Evolutionary conservation across 2,113 vertebrate genomes (phyloP).

Genomic region (Oxyruncus cristatus): DNA sequence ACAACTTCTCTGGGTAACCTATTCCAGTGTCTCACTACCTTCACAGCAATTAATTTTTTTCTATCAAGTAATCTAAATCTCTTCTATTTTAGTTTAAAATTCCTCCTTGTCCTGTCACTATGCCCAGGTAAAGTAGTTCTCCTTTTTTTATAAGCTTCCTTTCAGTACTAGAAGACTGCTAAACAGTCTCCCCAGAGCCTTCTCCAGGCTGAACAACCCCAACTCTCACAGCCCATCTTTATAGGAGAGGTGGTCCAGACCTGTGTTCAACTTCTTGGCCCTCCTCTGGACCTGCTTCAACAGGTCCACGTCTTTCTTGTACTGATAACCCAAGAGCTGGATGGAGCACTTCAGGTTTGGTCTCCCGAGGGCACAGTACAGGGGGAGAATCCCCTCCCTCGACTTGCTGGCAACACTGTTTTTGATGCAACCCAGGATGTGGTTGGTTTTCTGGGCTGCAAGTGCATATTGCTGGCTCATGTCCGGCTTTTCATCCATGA

Average conservation of each 20-base stretch:
- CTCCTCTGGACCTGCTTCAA: neutral
- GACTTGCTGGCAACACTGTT: rapidly evolving
- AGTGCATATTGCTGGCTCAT: rapidly evolving
- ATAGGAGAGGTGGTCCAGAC: neutral
- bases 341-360: rapidly evolving
- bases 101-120: neutral
- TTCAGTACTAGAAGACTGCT: neutral
- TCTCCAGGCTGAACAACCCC: neutral
- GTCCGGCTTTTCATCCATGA: neutral
- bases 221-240: neutral
- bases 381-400: neutral
- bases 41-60: neutral
- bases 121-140: neutral
- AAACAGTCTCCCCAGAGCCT: neutral
- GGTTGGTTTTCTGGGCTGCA: rapidly evolving
- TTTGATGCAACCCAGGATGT: neutral
- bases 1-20: neutral
- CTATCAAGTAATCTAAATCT: neutral
- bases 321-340: too few species aligned
- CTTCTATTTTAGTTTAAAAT: neutral
- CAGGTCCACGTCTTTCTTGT: too few species aligned
- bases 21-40: neutral
- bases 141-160: neutral
- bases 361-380: neutral
- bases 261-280: neutral